Percentiles rank a stretch among this genome's conserved stretches.
Conservation (phyloP, 2,888 invertebrate species). For the Ctenicera cuprea region DNA sequence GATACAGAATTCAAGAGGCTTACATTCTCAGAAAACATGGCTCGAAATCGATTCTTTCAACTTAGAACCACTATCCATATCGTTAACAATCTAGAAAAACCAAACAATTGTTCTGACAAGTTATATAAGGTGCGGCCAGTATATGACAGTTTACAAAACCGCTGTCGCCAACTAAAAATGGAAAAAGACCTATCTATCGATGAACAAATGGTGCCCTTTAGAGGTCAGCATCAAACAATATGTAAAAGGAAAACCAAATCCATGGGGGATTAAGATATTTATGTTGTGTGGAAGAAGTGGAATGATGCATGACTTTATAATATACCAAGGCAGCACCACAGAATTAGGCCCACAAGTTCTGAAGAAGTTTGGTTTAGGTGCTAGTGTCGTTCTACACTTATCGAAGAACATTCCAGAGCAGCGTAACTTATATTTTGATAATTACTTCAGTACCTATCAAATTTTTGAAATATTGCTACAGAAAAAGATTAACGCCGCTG, state of each 20-base stretch:
- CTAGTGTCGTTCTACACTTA: conserved; percentile 14
- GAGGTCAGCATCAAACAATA: conserved; percentile 56
- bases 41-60: conserved; percentile 7
- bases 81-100: conserved; percentile 4
- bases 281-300: conserved; percentile 60
- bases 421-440: conserved; percentile 54
- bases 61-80: conserved; percentile 2
- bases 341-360: conserved; percentile 9
- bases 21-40: conserved; percentile 1
- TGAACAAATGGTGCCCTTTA: conserved; percentile 58
- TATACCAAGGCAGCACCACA: conserved; percentile 58
- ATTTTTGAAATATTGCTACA: conserved; percentile 53
- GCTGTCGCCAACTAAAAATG: background rate
- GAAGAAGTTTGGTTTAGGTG: conserved; percentile 16
- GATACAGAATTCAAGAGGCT: conserved; percentile 8
- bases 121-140: conserved; percentile 7
- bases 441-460: conserved; percentile 57
- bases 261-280: conserved; percentile 59
- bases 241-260: conserved; percentile 54
- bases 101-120: background rate
- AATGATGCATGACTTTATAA: conserved; percentile 60
- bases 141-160: conserved; percentile 13
- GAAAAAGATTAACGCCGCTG: conserved; percentile 46
- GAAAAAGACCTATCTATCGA: conserved; percentile 8
- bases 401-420: background rate